Conservation (phyloP, 2,113 vertebrate species). For the Prunella fulvescens region DNA sequence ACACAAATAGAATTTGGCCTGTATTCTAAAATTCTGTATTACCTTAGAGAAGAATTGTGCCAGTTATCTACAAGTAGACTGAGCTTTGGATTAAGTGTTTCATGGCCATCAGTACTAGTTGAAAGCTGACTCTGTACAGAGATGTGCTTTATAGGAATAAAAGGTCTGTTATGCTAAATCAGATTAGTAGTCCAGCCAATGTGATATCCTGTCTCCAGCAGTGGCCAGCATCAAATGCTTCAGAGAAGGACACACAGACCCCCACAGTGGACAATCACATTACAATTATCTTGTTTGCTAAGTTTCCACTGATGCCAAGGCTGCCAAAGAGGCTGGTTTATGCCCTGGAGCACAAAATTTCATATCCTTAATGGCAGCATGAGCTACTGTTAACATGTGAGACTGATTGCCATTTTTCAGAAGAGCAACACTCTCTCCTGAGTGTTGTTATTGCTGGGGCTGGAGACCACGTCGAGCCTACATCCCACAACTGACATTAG, state of each 20-base stretch:
- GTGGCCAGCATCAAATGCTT: conserved; percentile 8
- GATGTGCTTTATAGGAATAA: conserved; percentile 17
- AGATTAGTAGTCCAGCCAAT: conserved; percentile 43
- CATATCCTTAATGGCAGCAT: neutral
- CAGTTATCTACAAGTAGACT: neutral
- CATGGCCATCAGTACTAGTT: neutral
- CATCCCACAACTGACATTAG: neutral
- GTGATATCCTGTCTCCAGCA: conserved; percentile 33
- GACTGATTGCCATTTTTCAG: neutral
- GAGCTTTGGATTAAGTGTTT: neutral
- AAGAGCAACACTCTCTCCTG: neutral
- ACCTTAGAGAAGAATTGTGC: neutral
- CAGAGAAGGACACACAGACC: neutral
- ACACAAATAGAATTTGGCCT: neutral
- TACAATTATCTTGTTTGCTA: conserved; percentile 8
- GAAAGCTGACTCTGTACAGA: conserved; percentile 27
- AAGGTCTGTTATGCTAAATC: conserved; percentile 52
- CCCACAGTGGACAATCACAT: neutral
- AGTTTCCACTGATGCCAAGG: neutral
- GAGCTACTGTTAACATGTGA: neutral
- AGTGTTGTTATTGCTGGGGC: neutral
- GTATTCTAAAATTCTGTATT: neutral
- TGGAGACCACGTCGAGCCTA: neutral
- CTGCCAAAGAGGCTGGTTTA: neutral
- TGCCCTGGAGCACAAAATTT: neutral